A percentile compares a stretch with the other conserved stretches of the same genome.
Evolutionary conservation across 1,140 invertebrate species (phyloP).

Genomic region (Muscidifurax raptorellus): DNA sequence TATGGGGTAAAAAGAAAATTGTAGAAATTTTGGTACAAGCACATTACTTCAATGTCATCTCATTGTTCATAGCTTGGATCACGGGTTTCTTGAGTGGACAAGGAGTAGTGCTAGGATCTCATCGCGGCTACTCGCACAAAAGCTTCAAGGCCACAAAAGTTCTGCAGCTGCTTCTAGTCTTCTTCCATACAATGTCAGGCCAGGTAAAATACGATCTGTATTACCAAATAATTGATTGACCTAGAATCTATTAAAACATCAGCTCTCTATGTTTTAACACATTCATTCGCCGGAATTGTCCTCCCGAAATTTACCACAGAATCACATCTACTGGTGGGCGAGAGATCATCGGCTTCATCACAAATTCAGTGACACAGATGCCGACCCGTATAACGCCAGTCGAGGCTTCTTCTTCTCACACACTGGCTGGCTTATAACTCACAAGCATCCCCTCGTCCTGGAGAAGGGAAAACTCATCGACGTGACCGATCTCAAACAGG

Average conservation of each 20-base stretch:
- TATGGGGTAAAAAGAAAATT: too few species aligned
- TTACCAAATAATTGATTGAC: neutral
- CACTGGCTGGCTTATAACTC: constrained; percentile 82
- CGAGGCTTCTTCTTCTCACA: constrained; percentile 82
- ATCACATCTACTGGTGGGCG: constrained; percentile 81
- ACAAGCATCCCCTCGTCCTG: constrained; percentile 82
- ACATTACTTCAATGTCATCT: too few species aligned
- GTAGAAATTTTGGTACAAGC: too few species aligned
- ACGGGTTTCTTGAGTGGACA: neutral
- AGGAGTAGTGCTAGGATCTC: constrained; percentile 74
- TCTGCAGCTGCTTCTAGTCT: constrained; percentile 53
- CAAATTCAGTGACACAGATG: constrained; percentile 79
- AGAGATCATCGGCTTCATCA: constrained; percentile 85
- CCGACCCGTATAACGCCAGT: constrained; percentile 78
- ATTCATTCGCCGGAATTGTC: too few species aligned
- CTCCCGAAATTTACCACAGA: constrained; percentile 69
- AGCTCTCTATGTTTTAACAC: too few species aligned
- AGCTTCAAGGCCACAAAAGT: neutral
- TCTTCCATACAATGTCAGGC: constrained; percentile 76
- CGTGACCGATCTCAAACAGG: constrained; percentile 79
- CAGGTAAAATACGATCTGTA: constrained; percentile 71
- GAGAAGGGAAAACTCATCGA: constrained; percentile 80
- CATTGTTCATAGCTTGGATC: too few species aligned
- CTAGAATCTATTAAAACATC: too few species aligned
- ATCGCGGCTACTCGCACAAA: constrained; percentile 64